A percentile compares a stretch with the other conserved stretches of the same genome.
phyloP scores from a whole-genome alignment of 1,140 invertebrate species.

The Drosophila punjabiensis region DNA sequence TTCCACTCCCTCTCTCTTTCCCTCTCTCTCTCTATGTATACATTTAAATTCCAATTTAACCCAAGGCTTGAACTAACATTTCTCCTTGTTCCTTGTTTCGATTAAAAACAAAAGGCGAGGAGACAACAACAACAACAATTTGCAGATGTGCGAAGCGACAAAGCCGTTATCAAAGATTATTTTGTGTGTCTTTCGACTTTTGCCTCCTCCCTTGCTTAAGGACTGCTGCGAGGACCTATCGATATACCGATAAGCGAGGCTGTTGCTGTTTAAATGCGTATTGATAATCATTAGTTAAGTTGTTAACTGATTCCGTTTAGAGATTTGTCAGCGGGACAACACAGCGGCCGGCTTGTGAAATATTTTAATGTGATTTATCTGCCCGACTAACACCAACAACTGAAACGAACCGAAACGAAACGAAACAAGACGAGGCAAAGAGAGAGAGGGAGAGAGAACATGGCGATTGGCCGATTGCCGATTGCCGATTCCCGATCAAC shows the following conservation, averaged over 20 bases:
- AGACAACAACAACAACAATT: constrained; percentile 36
- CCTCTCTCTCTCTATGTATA: no score
- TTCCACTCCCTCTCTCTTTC: no score
- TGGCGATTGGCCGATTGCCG: constrained; percentile 17
- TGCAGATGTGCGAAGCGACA: constrained; percentile 70
- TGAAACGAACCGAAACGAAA: constrained; percentile 22
- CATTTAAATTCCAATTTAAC: no score
- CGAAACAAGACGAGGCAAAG: no score
- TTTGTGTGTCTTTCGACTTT: constrained; percentile 31
- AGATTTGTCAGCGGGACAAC: constrained; percentile 71
- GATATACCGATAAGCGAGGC: constrained; percentile 36
- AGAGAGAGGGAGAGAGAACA: constrained; percentile 13
- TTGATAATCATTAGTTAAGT: constrained; percentile 84
- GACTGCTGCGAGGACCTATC: constrained; percentile 23
- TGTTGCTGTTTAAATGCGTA: constrained; percentile 66
- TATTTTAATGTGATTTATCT: constrained; percentile 83
- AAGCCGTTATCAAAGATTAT: constrained; percentile 73
- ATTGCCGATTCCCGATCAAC: constrained; percentile 1
- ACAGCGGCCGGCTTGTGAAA: constrained; percentile 48
- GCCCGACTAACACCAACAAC: constrained; percentile 42
- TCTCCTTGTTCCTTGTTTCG: constrained; percentile 14
- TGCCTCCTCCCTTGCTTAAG: neutral
- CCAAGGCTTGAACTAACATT: constrained; percentile 21
- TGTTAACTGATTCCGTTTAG: constrained; percentile 80
- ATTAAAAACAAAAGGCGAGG: neutral